These are phyloP conservation scores for Clupea harengus DNA, from an alignment of 2,113 vertebrate species.

Conservation along the genomic window DNA sequence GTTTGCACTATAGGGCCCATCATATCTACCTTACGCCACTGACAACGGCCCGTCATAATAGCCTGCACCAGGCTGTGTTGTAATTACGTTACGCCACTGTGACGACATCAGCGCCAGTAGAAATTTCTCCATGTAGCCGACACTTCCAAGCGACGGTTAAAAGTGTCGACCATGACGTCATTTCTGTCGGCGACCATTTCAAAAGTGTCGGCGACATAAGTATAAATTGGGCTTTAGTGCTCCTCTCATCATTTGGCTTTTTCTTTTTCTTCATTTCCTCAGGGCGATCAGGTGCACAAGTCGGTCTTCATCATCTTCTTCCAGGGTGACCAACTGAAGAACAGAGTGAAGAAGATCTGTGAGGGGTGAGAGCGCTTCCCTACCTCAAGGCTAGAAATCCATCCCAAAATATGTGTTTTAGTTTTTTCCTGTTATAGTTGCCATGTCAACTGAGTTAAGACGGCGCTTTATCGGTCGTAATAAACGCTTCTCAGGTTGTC, in stretches of 20 bases:
- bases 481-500: not conserved
- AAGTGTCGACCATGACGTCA: too few species aligned
- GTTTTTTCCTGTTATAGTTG: not conserved
- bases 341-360: constrained; percentile 96
- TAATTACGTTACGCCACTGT: too few species aligned
- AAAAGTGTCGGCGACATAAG: too few species aligned
- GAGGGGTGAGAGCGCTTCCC: constrained; percentile 81
- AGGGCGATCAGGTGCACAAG: constrained; percentile 96
- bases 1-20: too few species aligned
- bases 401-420: not conserved
- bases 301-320: constrained; percentile 99
- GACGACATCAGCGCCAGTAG: too few species aligned
- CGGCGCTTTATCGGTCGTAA: too few species aligned
- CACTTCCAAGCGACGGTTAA: too few species aligned
- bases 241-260: not conserved
- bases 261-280: constrained; percentile 33
- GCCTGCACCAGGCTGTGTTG: too few species aligned
- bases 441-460: not conserved
- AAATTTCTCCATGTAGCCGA: not conserved
- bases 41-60: too few species aligned
- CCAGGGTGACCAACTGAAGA: constrained; percentile 97
- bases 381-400: not conserved
- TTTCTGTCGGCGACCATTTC: too few species aligned
- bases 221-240: too few species aligned
- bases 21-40: too few species aligned